phyloP scores from a whole-genome alignment of 2,888 invertebrate genomes.

The Napeogenes sylphis region DNA sequence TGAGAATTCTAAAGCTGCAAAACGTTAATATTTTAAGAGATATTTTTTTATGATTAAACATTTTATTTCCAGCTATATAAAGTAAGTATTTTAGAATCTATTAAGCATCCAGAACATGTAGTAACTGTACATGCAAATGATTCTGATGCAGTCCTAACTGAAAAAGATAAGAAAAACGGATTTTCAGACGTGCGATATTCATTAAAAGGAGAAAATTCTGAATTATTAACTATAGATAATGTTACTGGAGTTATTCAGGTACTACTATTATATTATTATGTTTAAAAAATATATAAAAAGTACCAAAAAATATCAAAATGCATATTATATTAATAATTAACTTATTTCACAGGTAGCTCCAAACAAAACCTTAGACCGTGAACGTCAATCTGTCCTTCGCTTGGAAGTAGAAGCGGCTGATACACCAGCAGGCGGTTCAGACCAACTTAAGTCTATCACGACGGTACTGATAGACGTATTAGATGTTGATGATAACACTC shows the following conservation, averaged over 20 bases:
- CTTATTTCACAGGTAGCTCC: constrained; percentile 66
- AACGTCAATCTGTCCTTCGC: constrained; percentile 82
- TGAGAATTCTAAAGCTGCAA: too few relatives aligned
- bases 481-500: constrained; percentile 89
- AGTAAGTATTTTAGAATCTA: constrained; percentile 83
- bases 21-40: too few relatives aligned
- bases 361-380: constrained; percentile 84
- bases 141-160: constrained; percentile 79
- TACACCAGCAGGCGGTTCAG: constrained; percentile 82
- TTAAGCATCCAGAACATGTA: constrained; percentile 81
- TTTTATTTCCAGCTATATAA: constrained; percentile 75
- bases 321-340: background rate
- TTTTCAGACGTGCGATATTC: constrained; percentile 84
- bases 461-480: constrained; percentile 82
- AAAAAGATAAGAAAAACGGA: constrained; percentile 76
- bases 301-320: too few relatives aligned
- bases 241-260: constrained; percentile 82
- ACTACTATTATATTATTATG: background rate
- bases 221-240: constrained; percentile 84
- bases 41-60: too few relatives aligned
- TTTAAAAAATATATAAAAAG: background rate
- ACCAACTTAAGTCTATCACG: constrained; percentile 80
- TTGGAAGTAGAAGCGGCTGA: constrained; percentile 86
- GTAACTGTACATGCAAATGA: constrained; percentile 84
- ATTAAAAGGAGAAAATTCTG: constrained; percentile 84